These are phyloP conservation scores for Argyresthia goedartella DNA, from an alignment of 2,888 invertebrate genomes.

Conservation along the genomic window DNA sequence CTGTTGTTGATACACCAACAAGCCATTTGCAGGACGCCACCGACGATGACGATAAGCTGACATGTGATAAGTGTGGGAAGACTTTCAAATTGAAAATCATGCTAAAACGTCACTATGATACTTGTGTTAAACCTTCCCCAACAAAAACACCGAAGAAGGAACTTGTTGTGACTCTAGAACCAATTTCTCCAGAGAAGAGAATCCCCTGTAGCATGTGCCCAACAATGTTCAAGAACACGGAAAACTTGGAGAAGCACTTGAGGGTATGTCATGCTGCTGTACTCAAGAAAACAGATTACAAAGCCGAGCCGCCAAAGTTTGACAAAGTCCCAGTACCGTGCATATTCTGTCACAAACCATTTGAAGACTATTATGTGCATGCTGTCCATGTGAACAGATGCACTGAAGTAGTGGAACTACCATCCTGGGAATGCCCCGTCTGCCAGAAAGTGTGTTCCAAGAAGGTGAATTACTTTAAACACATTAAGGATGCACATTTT, in stretches of 20 bases:
- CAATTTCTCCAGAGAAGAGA: slow-evolving; percentile 26
- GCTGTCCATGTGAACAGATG: slow-evolving; percentile 40
- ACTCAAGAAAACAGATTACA: slow-evolving; percentile 19
- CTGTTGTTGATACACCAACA: slow-evolving; percentile 23
- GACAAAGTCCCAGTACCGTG: slow-evolving; percentile 36
- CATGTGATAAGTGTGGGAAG: slow-evolving; percentile 48
- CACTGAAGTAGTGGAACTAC: slow-evolving; percentile 25
- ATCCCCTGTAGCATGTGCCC: slow-evolving; percentile 44
- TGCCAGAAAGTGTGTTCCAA: slow-evolving; percentile 34
- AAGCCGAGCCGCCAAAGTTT: slow-evolving; percentile 8
- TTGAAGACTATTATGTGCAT: slow-evolving; percentile 40
- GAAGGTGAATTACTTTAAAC: slow-evolving; percentile 34
- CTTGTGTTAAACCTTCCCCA: slow-evolving; percentile 27
- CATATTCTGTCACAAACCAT: slow-evolving; percentile 36
- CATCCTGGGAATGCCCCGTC: slow-evolving; percentile 34
- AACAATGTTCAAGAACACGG: slow-evolving; percentile 42
- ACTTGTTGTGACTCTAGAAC: slow-evolving; percentile 41
- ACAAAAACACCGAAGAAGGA: slow-evolving; percentile 34
- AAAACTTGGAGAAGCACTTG: slow-evolving; percentile 52
- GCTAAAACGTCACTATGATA: slow-evolving; percentile 50
- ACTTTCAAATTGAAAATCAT: slow-evolving; percentile 61
- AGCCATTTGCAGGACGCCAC: slow-evolving; percentile 22
- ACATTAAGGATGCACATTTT: slow-evolving; percentile 43
- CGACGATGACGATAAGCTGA: slow-evolving; percentile 38
- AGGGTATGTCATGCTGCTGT: slow-evolving; percentile 47